phyloP scores from a whole-genome alignment of 2,888 invertebrate species.

The Nomada ferruginata region DNA sequence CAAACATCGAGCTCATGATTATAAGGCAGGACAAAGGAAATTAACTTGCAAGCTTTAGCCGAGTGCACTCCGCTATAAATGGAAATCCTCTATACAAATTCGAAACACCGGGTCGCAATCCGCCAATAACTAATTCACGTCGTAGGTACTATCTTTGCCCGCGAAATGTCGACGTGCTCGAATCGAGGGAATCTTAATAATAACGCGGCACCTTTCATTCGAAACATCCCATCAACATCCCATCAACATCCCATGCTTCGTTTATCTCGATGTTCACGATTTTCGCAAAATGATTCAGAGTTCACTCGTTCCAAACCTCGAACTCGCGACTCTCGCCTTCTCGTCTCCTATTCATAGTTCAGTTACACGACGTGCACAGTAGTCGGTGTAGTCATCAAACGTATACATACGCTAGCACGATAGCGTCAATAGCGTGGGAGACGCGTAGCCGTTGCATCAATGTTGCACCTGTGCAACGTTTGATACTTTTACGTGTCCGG shows the following conservation, averaged over 20 bases:
- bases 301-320: background rate
- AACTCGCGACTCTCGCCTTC: too few relatives aligned
- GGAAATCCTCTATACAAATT: background rate
- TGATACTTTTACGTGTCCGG: constrained; percentile 22
- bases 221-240: too few relatives aligned
- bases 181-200: too few relatives aligned
- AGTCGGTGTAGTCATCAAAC: constrained; percentile 1
- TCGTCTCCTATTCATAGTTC: background rate
- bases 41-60: background rate
- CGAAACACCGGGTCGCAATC: too few relatives aligned
- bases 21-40: constrained; percentile 2
- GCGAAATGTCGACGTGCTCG: too few relatives aligned
- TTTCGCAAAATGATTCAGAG: too few relatives aligned
- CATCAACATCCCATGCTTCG: too few relatives aligned
- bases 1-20: background rate
- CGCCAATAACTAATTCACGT: too few relatives aligned
- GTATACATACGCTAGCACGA: constrained; percentile 1
- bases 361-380: background rate
- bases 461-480: constrained; percentile 41
- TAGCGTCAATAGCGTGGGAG: constrained; percentile 20
- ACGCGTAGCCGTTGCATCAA: constrained; percentile 29
- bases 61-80: background rate
- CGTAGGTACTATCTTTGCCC: too few relatives aligned
- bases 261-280: too few relatives aligned
- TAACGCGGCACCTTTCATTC: too few relatives aligned